Conservation (phyloP, 2,797 vertebrate species). For the Heteromormyrus szaboi region DNA sequence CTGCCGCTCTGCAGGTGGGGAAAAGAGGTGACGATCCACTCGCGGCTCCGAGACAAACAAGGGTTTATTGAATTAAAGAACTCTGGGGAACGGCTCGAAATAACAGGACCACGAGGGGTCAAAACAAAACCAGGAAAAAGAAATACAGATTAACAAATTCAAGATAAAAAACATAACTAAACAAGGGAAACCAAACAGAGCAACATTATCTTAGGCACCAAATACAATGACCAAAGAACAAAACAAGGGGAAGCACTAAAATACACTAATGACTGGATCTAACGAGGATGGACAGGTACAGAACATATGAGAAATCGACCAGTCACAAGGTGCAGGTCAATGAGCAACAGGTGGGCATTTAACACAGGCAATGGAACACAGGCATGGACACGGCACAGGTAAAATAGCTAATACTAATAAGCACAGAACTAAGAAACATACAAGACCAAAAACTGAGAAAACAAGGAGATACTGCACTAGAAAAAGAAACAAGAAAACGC, state of each 20-base stretch:
- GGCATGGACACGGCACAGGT: background rate
- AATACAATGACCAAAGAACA: background rate
- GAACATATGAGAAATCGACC: background rate
- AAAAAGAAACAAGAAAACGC: background rate
- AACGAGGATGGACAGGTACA: background rate
- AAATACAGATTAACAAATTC: background rate
- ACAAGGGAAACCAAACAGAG: background rate
- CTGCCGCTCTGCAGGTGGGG: background rate
- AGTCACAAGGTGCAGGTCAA: background rate
- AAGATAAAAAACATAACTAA: background rate
- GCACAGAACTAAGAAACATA: background rate
- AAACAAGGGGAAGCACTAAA: background rate
- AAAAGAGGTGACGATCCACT: background rate
- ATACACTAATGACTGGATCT: background rate
- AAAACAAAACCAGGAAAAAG: background rate
- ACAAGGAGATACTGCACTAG: background rate
- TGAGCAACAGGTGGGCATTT: background rate
- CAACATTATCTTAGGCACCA: background rate
- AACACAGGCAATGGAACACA: background rate
- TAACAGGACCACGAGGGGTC: background rate
- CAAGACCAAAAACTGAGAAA: background rate
- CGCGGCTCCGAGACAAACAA: background rate
- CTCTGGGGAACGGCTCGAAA: background rate
- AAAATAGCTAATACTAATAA: background rate
- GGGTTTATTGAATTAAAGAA: background rate